Evolutionary conservation across 2,113 vertebrate genomes (phyloP), one percentile per base, ranked within the genome.

Genomic region (Cyprinodon brontotheroides): DNA sequence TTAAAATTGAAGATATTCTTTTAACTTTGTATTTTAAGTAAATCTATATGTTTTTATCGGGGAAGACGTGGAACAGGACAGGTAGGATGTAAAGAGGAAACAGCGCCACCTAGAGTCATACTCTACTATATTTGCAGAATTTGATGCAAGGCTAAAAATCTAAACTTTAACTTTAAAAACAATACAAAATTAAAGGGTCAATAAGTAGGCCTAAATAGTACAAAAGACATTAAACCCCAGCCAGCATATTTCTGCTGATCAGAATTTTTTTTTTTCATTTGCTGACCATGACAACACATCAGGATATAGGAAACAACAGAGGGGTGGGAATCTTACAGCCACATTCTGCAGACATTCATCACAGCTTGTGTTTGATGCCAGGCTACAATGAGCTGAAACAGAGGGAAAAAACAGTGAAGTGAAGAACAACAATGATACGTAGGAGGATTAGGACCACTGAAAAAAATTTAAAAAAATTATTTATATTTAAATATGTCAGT

Each of bases 341-440:
- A 97, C 95, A 59, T 97, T 96, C 86, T 89, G 92, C 90, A 98
- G 93, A 70, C 97, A 98, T 37, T 96, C 95, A 29, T 91, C 92
- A 75, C 97, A 98, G 47, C 86, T 95, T 17, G 40, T 95, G 94
- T 97, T 97, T 0, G 95, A 95, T n/a, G 89, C 95, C 57, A 84
- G 79, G 39, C 9, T 87, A 81, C 97, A 98, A 4, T 83, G 40
- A 65, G 5, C 91, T 90, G 78, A 69, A 84, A 85, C 10, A 11
- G 20, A 84, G 11, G 64, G 0, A 22, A 3, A n/a, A 7, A 17
- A 5, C 12, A 7, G 40, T 8, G 20, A 68, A 38, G 5, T 4
- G 4, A 22, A 37, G 7, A 7, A 20, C 50, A 57, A 9, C n/a
- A 20, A 57, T 29, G 29, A 29, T 29, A 29, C 29, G 29, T 29